These are phyloP conservation scores for Phrynocephalus forsythii DNA, from an alignment of 2,797 vertebrate species.

Conservation along the genomic window DNA sequence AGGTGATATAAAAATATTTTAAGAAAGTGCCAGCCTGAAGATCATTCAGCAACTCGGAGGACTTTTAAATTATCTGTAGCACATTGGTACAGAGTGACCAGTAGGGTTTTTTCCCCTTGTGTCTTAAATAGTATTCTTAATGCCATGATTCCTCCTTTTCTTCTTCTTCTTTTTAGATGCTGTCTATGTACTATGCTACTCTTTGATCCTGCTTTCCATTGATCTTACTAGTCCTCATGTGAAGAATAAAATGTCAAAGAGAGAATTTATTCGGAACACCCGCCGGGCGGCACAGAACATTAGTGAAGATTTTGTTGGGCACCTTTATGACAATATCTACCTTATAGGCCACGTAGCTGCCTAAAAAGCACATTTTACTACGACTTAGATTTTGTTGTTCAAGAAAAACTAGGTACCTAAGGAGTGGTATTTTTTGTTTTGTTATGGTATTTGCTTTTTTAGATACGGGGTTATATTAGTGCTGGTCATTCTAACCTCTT, in stretches of 20 bases:
- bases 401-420: constrained; percentile 60
- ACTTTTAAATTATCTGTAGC: background rate
- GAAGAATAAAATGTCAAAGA: constrained; percentile 99
- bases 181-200: constrained; percentile 98
- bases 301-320: constrained; percentile 98
- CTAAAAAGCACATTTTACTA: constrained; percentile 81
- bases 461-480: constrained; percentile 75
- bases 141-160: constrained; percentile 10
- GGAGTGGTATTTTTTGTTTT: constrained; percentile 57
- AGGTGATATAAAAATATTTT: background rate
- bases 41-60: background rate
- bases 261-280: constrained; percentile 98
- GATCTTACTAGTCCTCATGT: constrained; percentile 97
- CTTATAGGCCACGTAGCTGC: constrained; percentile 98
- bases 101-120: background rate
- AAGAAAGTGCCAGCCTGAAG: background rate
- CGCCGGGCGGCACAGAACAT: constrained; percentile 96
- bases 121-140: constrained; percentile 4
- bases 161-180: constrained; percentile 84
- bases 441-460: constrained; percentile 24
- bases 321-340: constrained; percentile 99
- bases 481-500: constrained; percentile 81
- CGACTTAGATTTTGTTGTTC: constrained; percentile 71
- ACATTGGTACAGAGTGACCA: background rate
- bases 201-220: constrained; percentile 97